Evolutionary conservation across 2,797 vertebrate species (phyloP).

Genomic region (Karalla daura): DNA sequence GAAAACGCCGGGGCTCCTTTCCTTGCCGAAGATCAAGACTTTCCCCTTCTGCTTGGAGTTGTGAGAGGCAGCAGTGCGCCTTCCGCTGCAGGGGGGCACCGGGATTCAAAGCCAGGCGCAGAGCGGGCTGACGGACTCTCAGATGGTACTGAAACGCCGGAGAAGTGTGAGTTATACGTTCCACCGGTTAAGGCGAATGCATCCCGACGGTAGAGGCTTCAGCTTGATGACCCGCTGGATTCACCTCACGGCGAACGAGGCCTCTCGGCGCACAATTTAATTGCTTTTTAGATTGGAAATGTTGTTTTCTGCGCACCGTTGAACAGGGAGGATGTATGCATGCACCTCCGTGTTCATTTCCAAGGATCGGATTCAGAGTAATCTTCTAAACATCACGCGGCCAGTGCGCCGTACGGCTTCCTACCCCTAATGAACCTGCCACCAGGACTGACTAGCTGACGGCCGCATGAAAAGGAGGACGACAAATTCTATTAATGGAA

Average conservation of each 20-base stretch:
- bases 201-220: slow-evolving; percentile 21
- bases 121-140: slow-evolving; percentile 19
- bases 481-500: slow-evolving; percentile 63
- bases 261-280: slow-evolving; percentile 38
- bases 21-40: slow-evolving; percentile 45
- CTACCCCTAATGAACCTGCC: slow-evolving; percentile 49
- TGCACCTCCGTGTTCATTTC: slow-evolving; percentile 17
- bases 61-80: slow-evolving; percentile 26
- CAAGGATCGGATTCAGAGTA: slow-evolving; percentile 2
- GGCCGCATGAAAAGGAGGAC: slow-evolving; percentile 32
- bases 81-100: slow-evolving; percentile 20
- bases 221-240: slow-evolving; percentile 14
- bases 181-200: slow-evolving; percentile 7
- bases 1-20: slow-evolving; percentile 11
- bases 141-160: slow-evolving; percentile 14
- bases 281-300: slow-evolving; percentile 69
- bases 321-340: slow-evolving; percentile 15
- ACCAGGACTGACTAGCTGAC: slow-evolving; percentile 15
- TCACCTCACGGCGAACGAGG: neutral
- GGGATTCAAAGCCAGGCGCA: slow-evolving; percentile 38
- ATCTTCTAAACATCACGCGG: slow-evolving; percentile 18
- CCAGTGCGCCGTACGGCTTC: neutral
- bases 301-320: slow-evolving; percentile 27
- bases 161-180: slow-evolving; percentile 7
- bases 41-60: slow-evolving; percentile 19